Evolutionary conservation across 1,140 invertebrate genomes (phyloP).

Genomic region (Diprion similis): DNA sequence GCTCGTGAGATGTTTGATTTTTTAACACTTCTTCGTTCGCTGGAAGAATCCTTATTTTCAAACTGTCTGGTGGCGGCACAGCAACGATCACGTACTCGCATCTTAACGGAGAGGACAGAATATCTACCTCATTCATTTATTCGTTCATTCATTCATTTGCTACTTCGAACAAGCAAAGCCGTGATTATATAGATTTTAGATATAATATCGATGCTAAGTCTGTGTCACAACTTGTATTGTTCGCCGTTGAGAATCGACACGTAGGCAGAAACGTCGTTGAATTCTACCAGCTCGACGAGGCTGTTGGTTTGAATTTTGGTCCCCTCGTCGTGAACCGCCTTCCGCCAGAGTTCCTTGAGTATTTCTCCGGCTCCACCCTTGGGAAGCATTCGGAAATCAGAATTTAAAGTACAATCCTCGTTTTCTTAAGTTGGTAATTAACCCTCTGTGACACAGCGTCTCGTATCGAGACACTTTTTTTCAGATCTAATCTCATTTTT

Average conservation of each 20-base stretch:
- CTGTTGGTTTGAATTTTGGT: slow-evolving; percentile 28
- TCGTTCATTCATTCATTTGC: no score
- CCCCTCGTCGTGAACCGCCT: slow-evolving; percentile 13
- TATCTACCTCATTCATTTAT: no score
- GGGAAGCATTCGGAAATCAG: slow-evolving; percentile 6
- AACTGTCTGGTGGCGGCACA: slow-evolving; percentile 33
- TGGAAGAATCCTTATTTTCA: slow-evolving; percentile 31
- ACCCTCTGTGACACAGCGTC: no score
- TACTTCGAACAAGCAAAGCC: no score
- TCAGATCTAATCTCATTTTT: not conserved
- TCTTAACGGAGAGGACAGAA: slow-evolving; percentile 23
- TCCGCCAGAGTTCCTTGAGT: slow-evolving; percentile 29
- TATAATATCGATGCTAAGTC: not conserved
- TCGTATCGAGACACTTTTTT: not conserved
- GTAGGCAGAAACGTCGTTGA: slow-evolving; percentile 32
- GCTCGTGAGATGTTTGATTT: slow-evolving; percentile 18
- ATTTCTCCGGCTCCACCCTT: slow-evolving; percentile 34
- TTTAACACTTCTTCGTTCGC: slow-evolving; percentile 17
- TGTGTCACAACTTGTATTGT: slow-evolving; percentile 33
- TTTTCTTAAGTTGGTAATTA: not conserved
- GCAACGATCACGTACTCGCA: slow-evolving; percentile 40
- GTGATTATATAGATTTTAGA: not conserved
- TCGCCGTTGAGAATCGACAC: slow-evolving; percentile 27
- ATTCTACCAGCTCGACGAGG: slow-evolving; percentile 32
- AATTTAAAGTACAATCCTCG: not conserved